Percentiles rank a stretch among this genome's conserved stretches.
Conservation (phyloP, 2,797 vertebrate species). For the Alosa sapidissima region DNA sequence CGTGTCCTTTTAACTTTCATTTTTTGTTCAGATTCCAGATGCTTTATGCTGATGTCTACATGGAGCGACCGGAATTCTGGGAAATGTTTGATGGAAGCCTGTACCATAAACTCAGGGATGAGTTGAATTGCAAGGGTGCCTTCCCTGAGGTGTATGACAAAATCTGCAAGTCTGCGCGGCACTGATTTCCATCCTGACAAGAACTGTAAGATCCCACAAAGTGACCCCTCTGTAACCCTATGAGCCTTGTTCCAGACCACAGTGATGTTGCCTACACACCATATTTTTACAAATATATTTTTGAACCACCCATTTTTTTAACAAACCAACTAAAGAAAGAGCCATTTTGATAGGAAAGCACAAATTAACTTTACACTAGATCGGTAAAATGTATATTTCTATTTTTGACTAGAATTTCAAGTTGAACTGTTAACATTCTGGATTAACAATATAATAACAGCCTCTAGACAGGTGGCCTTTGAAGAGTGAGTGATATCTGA, state of each 20-base stretch:
- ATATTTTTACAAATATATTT: conserved; percentile 19
- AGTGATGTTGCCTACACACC: not conserved
- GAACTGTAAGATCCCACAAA: not conserved
- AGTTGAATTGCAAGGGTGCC: conserved; percentile 86
- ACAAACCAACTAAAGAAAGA: not conserved
- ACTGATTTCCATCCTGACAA: conserved; percentile 69
- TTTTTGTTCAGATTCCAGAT: conserved; percentile 88
- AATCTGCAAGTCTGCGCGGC: conserved; percentile 95
- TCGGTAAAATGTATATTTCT: not conserved
- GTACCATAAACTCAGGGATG: conserved; percentile 87
- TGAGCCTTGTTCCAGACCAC: not conserved
- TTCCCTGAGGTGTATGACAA: conserved; percentile 98
- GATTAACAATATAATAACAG: not conserved
- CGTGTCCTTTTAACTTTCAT: not conserved
- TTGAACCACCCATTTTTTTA: not conserved
- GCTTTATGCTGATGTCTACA: conserved; percentile 97
- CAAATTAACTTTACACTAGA: not conserved
- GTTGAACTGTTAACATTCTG: not conserved
- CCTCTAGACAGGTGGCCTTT: not conserved
- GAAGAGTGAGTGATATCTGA: not conserved
- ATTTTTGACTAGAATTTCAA: not conserved
- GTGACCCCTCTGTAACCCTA: not conserved
- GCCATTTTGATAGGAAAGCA: not conserved
- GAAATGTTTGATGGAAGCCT: conserved; percentile 95
- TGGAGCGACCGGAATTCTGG: conserved; percentile 96